Conservation (phyloP, 1,140 invertebrate genomes). For the honey bee (Apis mellifera) region Amel_HAv3.1 CM009942.2:748501-749000, state of each 20-base stretch:
- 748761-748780: neutral
- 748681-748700: neutral
- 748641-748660: too few relatives aligned
- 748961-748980: too few relatives aligned
- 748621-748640: too few relatives aligned
- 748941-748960: too few relatives aligned
- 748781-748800: neutral
- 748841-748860: constrained; percentile 2
- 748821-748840: constrained; percentile 5
- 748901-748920: neutral
- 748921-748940: neutral
- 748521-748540: too few relatives aligned
- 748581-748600: too few relatives aligned
- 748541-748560: too few relatives aligned
- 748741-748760: neutral
- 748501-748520: too few relatives aligned
- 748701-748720: neutral
- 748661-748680: neutral
- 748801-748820: neutral
- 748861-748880: constrained; percentile 9
- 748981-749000: too few relatives aligned
- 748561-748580: too few relatives aligned
- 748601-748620: too few relatives aligned
- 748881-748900: constrained; percentile 2
- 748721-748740: neutral